Conservation (phyloP, 2,888 invertebrate genomes). For the Hyles lineata region DNA sequence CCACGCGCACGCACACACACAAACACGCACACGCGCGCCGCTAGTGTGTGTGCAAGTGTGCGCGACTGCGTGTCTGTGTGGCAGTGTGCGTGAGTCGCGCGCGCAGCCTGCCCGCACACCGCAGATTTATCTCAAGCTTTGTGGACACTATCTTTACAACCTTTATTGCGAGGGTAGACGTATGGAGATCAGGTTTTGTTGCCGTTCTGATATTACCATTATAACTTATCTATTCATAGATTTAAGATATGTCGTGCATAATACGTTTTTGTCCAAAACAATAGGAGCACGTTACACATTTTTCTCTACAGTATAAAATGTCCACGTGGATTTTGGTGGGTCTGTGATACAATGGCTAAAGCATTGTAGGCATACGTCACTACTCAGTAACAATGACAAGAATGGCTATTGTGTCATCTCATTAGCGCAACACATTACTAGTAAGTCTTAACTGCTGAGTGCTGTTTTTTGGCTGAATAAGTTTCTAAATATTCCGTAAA, state of each 20-base stretch:
- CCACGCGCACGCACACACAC: conserved; percentile 75
- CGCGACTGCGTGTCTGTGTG: conserved; percentile 45
- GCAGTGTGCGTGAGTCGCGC: conserved; percentile 52
- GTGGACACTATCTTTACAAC: conserved; percentile 32
- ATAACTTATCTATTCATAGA: conserved; percentile 1
- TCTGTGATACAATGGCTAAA: not conserved
- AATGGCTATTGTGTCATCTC: conserved; percentile 9
- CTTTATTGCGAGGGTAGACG: conserved; percentile 39
- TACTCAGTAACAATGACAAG: conserved; percentile 11
- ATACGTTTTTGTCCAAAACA: not conserved
- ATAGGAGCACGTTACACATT: too few species aligned
- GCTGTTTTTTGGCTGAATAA: too few species aligned
- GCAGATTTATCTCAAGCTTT: conserved; percentile 32
- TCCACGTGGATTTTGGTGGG: conserved; percentile 17
- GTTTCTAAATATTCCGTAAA: too few species aligned
- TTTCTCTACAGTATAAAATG: too few species aligned
- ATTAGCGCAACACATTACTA: not conserved
- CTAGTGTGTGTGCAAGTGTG: conserved; percentile 26
- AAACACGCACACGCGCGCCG: conserved; percentile 35
- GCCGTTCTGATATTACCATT: conserved; percentile 27
- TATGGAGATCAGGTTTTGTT: conserved; percentile 43
- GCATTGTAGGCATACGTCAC: not conserved
- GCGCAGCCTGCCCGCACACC: conserved; percentile 61
- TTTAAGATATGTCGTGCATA: not conserved
- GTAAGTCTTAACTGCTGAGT: not conserved